Evolutionary conservation across 2,888 invertebrate species (phyloP).

Genomic region (Platynereis dumerilii): DNA sequence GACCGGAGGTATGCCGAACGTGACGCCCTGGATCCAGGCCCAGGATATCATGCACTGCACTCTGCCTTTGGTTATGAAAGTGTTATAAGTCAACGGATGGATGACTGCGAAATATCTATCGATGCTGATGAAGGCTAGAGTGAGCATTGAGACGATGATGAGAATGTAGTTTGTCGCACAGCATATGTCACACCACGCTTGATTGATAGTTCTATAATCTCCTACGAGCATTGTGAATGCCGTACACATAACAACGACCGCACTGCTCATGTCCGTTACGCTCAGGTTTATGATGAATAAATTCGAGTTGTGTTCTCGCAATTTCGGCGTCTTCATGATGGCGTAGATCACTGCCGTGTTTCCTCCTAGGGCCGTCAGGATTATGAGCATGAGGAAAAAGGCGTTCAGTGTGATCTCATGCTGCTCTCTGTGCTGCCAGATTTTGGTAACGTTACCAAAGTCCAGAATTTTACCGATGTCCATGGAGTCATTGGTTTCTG

Average conservation of each 20-base stretch:
- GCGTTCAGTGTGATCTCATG: slow-evolving; percentile 35
- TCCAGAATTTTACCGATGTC: too few relatives aligned
- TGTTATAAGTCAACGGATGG: slow-evolving; percentile 49
- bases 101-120: slow-evolving; percentile 57
- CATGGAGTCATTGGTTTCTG: neutral
- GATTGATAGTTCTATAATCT: slow-evolving; percentile 33
- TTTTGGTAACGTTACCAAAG: neutral
- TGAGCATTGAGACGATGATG: slow-evolving; percentile 61
- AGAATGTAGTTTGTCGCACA: slow-evolving; percentile 58
- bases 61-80: slow-evolving; percentile 37
- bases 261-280: slow-evolving; percentile 49
- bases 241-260: slow-evolving; percentile 49
- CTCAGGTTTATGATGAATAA: slow-evolving; percentile 54
- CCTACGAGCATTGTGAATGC: slow-evolving; percentile 40
- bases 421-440: neutral
- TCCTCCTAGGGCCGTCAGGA: slow-evolving; percentile 22
- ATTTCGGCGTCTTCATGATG: slow-evolving; percentile 34
- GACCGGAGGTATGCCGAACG: slow-evolving; percentile 49
- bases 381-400: slow-evolving; percentile 41
- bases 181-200: slow-evolving; percentile 49
- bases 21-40: slow-evolving; percentile 55
- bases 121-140: slow-evolving; percentile 57
- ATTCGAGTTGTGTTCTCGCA: slow-evolving; percentile 48
- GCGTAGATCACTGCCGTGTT: slow-evolving; percentile 50
- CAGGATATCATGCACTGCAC: slow-evolving; percentile 42